A percentile compares a stretch with the other conserved stretches of the same genome.
phyloP scores from a whole-genome alignment of 2,113 vertebrate species.

The Semnopithecus entellus region DNA sequence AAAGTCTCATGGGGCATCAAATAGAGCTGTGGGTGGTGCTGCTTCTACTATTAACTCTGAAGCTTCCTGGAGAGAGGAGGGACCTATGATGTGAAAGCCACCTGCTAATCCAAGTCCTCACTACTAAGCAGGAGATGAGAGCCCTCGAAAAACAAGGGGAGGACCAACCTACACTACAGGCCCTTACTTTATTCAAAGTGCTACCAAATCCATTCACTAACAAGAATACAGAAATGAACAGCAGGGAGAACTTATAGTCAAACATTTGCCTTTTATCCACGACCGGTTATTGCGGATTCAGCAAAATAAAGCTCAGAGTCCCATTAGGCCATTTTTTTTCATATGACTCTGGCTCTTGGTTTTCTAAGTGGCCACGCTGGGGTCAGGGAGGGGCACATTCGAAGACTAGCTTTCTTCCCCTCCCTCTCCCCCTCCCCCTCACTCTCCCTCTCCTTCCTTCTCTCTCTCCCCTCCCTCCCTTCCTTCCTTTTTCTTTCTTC shows the following conservation, averaged over 20 bases:
- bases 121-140: not conserved
- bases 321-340: not conserved
- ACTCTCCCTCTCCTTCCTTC: too few relatives aligned
- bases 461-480: too few relatives aligned
- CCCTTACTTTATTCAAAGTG: not conserved
- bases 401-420: not conserved
- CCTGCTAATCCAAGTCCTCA: not conserved
- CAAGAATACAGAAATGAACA: not conserved
- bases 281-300: not conserved
- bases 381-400: not conserved
- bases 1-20: not conserved
- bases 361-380: not conserved
- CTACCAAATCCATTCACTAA: not conserved
- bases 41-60: conserved; percentile 35
- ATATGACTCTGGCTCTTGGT: not conserved
- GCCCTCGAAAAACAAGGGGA: not conserved
- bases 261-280: not conserved
- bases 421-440: too few relatives aligned
- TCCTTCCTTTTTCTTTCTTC: not conserved
- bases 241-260: not conserved
- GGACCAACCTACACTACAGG: not conserved
- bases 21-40: not conserved
- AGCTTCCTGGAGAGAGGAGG: conserved; percentile 14
- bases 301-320: not conserved
- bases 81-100: not conserved